Conservation (phyloP, 2,888 invertebrate species). For the Syrista parreyssii region DNA sequence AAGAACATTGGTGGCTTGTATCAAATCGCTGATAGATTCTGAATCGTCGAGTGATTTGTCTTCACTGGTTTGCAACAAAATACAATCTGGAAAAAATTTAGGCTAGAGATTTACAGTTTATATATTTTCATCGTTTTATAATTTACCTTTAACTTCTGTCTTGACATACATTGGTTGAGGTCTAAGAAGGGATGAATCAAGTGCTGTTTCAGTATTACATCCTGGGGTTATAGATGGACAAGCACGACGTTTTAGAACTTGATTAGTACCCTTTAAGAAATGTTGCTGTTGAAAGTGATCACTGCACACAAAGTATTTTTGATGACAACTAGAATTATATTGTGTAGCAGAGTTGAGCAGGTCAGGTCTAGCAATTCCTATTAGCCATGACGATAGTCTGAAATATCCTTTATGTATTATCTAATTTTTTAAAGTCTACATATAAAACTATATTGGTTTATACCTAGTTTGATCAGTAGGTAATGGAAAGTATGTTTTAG, state of each 20-base stretch:
- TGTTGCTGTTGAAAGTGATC: conserved; percentile 18
- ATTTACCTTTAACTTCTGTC: conserved; percentile 6
- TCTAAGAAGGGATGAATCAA: background rate
- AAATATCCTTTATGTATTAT: conserved; percentile 2
- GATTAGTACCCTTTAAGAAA: conserved; percentile 20
- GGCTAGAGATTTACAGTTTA: background rate
- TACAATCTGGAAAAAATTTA: background rate
- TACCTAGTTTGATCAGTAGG: conserved; percentile 28
- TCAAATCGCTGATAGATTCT: background rate
- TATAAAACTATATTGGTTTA: background rate
- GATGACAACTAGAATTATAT: background rate
- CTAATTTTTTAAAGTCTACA: background rate
- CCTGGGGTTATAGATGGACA: conserved; percentile 5
- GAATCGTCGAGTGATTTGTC: background rate
- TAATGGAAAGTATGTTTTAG: conserved; percentile 26
- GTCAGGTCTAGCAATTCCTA: conserved; percentile 21
- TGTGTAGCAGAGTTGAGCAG: conserved; percentile 2
- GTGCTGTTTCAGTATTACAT: background rate
- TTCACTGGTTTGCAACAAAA: background rate
- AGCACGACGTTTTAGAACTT: conserved; percentile 14
- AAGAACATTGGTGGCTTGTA: background rate
- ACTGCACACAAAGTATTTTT: conserved; percentile 13
- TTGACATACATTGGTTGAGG: background rate
- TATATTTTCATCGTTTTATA: background rate
- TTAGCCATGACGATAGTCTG: conserved; percentile 22